Base-by-base conservation (phyloP, 1,140 invertebrate species). In the Camponotus pennsylvanicus region DNA sequence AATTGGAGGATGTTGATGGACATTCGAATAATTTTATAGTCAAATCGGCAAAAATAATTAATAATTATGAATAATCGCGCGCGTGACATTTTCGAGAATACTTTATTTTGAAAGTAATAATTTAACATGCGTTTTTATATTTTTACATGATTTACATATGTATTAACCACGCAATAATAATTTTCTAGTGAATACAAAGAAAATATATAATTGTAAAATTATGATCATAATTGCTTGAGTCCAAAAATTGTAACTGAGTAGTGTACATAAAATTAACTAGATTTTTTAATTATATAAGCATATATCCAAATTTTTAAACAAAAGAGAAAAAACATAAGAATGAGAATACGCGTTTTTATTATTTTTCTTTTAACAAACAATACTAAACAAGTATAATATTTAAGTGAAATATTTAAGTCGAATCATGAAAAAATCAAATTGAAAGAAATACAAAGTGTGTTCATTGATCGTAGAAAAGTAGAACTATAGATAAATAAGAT, bases 1-100 rank as follows among this genome's bases (percentile, higher is more conserved):
- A 98, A 93, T 95, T 98, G 63, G 96, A 97, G 59, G 98, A 98
- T 92, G 97, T 98, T 1, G 98, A 98, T 92, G 98, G 98, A 9
- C 69, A 83, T 83, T 98, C 97, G 93, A 91, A 97, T 18, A 96
- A 96, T 66, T 96, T 96, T 67, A 96, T 95, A 92, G 95, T 93
- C 15, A 92, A 84, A 75, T 11, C 84, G 1, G 11, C 11, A n/a
- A 80, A 63, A 57, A 21, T 21, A 13, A 32, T 45, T 5, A 32
- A 15, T 7, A 83, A 87, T 66, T 77, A 52, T 49, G 87, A 89
- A 0, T 87, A 49, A 87, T 63, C 5, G 63, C 57, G 7, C 40
- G 40, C 40, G 40, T 3, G 15, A 57, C 27, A 59, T 40, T 77
- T 45, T 70, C n/a, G 6, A 67, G 2, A 18, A 83, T 42, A 67